Base-by-base conservation (phyloP, 2,113 vertebrate genomes). In the Limnothrissa miodon region DNA sequence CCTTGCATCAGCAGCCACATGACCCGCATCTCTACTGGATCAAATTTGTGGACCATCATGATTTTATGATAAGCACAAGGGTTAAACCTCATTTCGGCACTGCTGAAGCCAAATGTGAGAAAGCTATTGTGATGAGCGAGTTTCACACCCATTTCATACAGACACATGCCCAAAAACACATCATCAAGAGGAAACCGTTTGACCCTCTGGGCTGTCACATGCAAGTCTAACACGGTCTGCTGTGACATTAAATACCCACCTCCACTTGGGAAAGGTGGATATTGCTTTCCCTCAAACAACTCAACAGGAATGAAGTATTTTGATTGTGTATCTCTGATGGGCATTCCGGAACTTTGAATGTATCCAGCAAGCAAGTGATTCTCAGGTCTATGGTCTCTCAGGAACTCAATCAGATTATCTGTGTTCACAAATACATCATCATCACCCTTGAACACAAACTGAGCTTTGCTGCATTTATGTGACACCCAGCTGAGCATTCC, bases 141-240 rank as follows among this genome's bases (percentile, higher is more conserved):
- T 15, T 83, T 92, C 51, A 95, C 81, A 0, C 91, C 91, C 88
- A 95, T 91, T 88, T 91, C 92, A 45, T 89, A 81, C 89, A 95
- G 87, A 42, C 95, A 95, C 94, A 95, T 95, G 3, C 94, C 95
- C 80, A 95, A 93, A 84, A 93, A 96, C 80, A 96, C 93, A 0
- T 95, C 95, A 1, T 96, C 94, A 17, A 95, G 95, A 0, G 95
- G 95, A 86, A 96, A 95, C 79, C 95, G 93, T 10, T 94, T 93
- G 0, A 0, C 85, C 39, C 39, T 83, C 84, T 94, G 94, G 2
- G 91, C 90, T 0, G 86, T 85, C 21, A 56, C 74, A n/a, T 82
- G 91, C 56, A 96, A 93, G 29, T 13, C 90, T 13, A 23, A 81
- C 39, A 91, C 86, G 0, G 93, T 95, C 87, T 81, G 85, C 33